A percentile compares a stretch with the other conserved stretches of the same genome.
Evolutionary conservation across 2,888 invertebrate species (phyloP).

Genomic region (Scelioninae gen. 1): DNA sequence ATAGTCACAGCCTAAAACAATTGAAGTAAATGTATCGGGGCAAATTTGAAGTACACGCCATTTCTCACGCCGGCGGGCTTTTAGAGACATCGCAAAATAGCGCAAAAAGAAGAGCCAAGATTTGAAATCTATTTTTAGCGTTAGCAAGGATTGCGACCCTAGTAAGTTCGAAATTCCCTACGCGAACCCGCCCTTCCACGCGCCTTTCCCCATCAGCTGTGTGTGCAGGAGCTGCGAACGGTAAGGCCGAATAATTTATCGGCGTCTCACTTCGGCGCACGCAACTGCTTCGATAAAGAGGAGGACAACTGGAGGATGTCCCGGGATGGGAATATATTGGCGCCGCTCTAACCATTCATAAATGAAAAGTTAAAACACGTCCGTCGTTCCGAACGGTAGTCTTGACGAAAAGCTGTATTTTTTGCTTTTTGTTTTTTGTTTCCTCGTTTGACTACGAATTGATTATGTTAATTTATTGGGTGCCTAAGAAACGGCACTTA

Average conservation of each 20-base stretch:
- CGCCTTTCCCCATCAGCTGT: constrained; percentile 8
- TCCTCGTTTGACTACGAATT: background rate
- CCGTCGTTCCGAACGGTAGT: background rate
- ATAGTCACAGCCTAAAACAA: too few species aligned
- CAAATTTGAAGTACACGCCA: too few species aligned
- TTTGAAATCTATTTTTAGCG: too few species aligned
- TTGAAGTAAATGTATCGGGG: too few species aligned
- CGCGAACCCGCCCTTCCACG: constrained; percentile 4
- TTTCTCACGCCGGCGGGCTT: too few species aligned
- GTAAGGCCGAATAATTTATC: constrained; percentile 11
- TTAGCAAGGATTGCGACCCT: background rate
- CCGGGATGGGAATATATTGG: constrained; percentile 1
- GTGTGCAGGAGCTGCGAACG: background rate
- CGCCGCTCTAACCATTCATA: constrained; percentile 11
- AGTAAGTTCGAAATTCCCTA: constrained; percentile 16
- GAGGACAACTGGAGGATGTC: constrained; percentile 8
- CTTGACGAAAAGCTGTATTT: background rate
- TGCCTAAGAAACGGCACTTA: constrained; percentile 33
- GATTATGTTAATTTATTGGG: constrained; percentile 47
- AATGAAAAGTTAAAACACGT: background rate
- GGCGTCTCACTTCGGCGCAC: constrained; percentile 12
- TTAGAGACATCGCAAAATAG: too few species aligned
- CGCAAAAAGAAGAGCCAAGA: too few species aligned
- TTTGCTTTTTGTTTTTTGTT: background rate
- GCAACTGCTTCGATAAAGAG: background rate